Evolutionary conservation across 1,140 invertebrate species (phyloP), one percentile per base, ranked within the genome.

Genomic region (Anadara kagoshimensis): DNA sequence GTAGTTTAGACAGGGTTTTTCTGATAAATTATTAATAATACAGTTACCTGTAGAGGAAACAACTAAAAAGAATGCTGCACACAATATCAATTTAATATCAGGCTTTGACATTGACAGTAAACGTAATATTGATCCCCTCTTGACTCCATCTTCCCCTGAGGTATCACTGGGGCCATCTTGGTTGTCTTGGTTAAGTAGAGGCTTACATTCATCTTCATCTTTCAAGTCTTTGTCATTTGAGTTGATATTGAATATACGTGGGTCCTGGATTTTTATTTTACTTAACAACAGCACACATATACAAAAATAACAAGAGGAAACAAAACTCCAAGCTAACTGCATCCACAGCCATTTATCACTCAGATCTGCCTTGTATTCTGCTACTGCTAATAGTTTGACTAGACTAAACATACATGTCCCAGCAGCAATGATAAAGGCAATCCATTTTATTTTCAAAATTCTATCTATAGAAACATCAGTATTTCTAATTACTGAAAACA

Each of bases 41-140:
- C 24, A 44, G n/a, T 73, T 73, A 73, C 70, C 63, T 22, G 61
- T 53, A 12, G 70, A 64, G 1, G 70, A 56, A n/a, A 66, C 51
- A 7, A 54, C 41, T 24, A 73, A 26, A 51, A 73, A 73, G 12
- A 66, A 24, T 51, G 66, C 65, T 51, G 53, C 70, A 20, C 45
- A 26, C 5, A 51, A n/a, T 5, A 73, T 58, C 16, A 51, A 66
- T 29, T 14, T 16, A 29, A 64, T 10, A 66, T 73, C 70, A 7
- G 70, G 70, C 43, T 66, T 73, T 43, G 70, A 73, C 43, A 66
- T 29, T 16, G 70, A 73, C 24, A 73, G 59, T 14, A 73, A 53
- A 26, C 47, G 20, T 5, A 58, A 53, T n/a, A 73, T 43, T 41
- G 70, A 41, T 3, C 57, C 70, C 66, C 58, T 73, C 12, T 51